A percentile compares a stretch with the other conserved stretches of the same genome.
These are phyloP conservation scores for Drosophila watanabei DNA, from an alignment of 1,140 invertebrate species.

Conservation along the genomic window DNA sequence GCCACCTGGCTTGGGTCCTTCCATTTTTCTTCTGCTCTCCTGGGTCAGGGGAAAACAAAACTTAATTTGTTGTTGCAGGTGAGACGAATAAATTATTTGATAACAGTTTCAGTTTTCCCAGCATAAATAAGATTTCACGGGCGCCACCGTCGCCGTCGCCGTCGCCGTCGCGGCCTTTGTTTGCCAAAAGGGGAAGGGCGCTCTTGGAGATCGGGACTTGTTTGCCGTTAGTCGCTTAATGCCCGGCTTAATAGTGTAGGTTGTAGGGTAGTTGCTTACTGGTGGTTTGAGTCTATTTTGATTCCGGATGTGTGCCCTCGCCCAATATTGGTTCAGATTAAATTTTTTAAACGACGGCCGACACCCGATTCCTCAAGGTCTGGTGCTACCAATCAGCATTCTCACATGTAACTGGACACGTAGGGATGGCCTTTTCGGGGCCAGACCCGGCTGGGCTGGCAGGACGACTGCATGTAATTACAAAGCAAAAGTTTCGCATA, in stretches of 20 bases:
- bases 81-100: slow-evolving; percentile 84
- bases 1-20: slow-evolving; percentile 15
- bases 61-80: slow-evolving; percentile 83
- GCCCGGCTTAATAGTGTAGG: slow-evolving; percentile 68
- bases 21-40: slow-evolving; percentile 8
- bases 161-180: slow-evolving; percentile 44
- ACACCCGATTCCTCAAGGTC: slow-evolving; percentile 9
- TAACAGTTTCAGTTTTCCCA: slow-evolving; percentile 68
- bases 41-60: slow-evolving; percentile 57
- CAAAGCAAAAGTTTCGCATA: slow-evolving; percentile 79
- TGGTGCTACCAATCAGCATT: slow-evolving; percentile 32
- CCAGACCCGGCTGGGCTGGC: not conserved
- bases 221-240: slow-evolving; percentile 71
- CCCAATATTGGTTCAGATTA: slow-evolving; percentile 66
- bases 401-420: slow-evolving; percentile 41
- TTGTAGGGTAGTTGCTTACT: slow-evolving; percentile 35
- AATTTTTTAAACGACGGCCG: slow-evolving; percentile 29
- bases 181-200: slow-evolving; percentile 38
- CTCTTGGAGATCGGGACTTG: slow-evolving; percentile 17
- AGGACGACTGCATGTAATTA: slow-evolving; percentile 71
- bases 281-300: slow-evolving; percentile 51
- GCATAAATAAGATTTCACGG: slow-evolving; percentile 78
- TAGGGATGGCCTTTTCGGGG: slow-evolving; percentile 24
- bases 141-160: slow-evolving; percentile 4
- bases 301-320: slow-evolving; percentile 48